Base-by-base conservation (phyloP, 2,797 vertebrate species). In the Scleropages formosus region DNA sequence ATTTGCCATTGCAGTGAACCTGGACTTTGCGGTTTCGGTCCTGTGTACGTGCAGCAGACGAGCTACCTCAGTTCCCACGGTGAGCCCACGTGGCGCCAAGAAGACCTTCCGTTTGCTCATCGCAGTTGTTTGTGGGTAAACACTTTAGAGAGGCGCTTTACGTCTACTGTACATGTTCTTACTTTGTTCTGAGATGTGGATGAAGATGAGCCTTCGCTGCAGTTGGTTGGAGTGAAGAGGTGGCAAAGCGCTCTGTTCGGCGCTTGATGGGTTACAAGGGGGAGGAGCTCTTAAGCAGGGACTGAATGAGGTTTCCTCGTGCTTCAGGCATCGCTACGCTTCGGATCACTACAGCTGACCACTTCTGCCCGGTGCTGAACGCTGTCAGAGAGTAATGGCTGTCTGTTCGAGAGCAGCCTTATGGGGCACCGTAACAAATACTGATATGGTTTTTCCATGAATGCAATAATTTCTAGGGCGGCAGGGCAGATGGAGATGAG, bases 1-100 rank as follows among this genome's bases (percentile, higher is more conserved):
- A 71, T 71, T 71, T 47, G 51, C 51, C 24, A 56, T 58, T 56
- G 18, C 82, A 78, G 83, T 82, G 80, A 84, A 51, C 84, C 82
- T 24, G 16, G 60, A 20, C 53, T 72, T 59, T 67, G 74, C 84
- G 49, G 85, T 83, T 86, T 84, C 85, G 84, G 86, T 80, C 85
- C 84, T 88, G 89, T 85, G 82, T 88, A 85, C 86, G 85, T 85
- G 85, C 88, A 90, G 81, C 86, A 89, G 84, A 90, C 83, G 89
- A 92, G 88, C 92, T 93, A 93, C 92, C 92, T 93, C 92, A 93
- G 90, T 92, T 89, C 85, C 85, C 83, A 86, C 82, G 82, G 84
- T 86, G 87, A 88, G 90, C n/a, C n/a, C n/a, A n/a, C 86, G 66
- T 91, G 87, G 89, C 86, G 86, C 85, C 85, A 73, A 16, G 8